A percentile compares a stretch with the other conserved stretches of the same genome.
These are phyloP conservation scores for Alectoris magna DNA, from an alignment of 2,797 vertebrate species.

Conservation along the genomic window DNA sequence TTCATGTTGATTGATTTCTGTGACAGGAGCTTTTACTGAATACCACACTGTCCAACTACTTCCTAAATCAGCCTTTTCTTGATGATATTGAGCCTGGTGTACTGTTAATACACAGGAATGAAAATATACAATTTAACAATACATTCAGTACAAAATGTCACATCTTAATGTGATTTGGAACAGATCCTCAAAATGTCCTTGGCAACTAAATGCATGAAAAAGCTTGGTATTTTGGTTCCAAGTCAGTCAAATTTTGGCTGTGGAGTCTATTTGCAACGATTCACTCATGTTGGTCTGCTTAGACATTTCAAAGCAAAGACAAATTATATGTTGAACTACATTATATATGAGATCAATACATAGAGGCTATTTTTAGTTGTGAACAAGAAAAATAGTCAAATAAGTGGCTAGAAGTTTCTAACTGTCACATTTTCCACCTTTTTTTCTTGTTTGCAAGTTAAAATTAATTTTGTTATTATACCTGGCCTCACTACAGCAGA, in stretches of 20 bases:
- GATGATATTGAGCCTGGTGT: background rate
- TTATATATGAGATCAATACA: background rate
- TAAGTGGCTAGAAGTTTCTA: background rate
- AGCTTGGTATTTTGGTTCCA: background rate
- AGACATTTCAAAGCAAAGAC: background rate
- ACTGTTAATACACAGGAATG: background rate
- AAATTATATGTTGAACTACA: background rate
- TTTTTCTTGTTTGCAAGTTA: background rate
- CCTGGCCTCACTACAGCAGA: background rate
- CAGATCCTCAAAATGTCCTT: constrained; percentile 12
- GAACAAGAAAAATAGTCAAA: background rate
- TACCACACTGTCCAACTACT: background rate
- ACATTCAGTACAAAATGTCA: background rate
- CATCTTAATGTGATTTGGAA: constrained; percentile 10
- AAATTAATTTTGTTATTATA: background rate
- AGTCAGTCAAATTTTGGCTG: constrained; percentile 16
- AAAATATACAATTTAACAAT: constrained; percentile 20
- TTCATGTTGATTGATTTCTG: background rate
- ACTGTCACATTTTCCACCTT: fast-evolving
- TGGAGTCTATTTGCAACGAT: background rate
- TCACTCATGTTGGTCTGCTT: background rate
- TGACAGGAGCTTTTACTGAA: background rate
- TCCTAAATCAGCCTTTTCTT: background rate
- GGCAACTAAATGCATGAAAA: background rate
- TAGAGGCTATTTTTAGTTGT: background rate